phyloP scores from a whole-genome alignment of 2,797 vertebrate genomes.

The Pseudochromis fuscus region DNA sequence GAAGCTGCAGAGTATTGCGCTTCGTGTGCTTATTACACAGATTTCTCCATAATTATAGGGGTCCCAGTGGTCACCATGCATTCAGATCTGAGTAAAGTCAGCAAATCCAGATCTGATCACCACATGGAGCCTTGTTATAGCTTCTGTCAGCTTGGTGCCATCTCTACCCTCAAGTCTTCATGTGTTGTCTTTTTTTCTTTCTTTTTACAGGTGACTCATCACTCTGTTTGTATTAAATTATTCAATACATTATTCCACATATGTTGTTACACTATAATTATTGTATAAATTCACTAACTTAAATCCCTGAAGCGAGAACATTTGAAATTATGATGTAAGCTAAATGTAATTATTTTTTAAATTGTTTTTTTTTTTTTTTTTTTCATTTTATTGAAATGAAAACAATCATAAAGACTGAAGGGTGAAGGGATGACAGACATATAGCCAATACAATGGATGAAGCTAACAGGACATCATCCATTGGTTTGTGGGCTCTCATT shows the following conservation, averaged over 20 bases:
- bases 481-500: too few relatives aligned
- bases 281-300: too few relatives aligned
- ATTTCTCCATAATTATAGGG: slow-evolving; percentile 24
- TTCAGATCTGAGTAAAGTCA: slow-evolving; percentile 22
- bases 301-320: too few relatives aligned
- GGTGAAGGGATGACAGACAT: too few relatives aligned
- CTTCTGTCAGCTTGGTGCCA: background rate
- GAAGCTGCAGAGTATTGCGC: slow-evolving; percentile 9
- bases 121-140: background rate
- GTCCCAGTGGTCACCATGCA: slow-evolving; percentile 28
- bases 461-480: too few relatives aligned
- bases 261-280: too few relatives aligned
- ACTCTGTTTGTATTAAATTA: background rate
- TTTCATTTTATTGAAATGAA: too few relatives aligned
- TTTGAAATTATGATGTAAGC: too few relatives aligned
- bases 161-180: background rate
- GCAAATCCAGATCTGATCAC: slow-evolving; percentile 27
- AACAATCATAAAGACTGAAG: too few relatives aligned
- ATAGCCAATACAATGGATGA: too few relatives aligned
- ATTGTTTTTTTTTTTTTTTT: too few relatives aligned
- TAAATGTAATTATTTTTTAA: too few relatives aligned
- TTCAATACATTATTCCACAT: background rate
- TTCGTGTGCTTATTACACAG: slow-evolving; percentile 16
- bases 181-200: background rate
- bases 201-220: background rate